phyloP scores from a whole-genome alignment of 30 jellyfish, hydroid and myxozoan species.

The Turritopsis rubra region DNA sequence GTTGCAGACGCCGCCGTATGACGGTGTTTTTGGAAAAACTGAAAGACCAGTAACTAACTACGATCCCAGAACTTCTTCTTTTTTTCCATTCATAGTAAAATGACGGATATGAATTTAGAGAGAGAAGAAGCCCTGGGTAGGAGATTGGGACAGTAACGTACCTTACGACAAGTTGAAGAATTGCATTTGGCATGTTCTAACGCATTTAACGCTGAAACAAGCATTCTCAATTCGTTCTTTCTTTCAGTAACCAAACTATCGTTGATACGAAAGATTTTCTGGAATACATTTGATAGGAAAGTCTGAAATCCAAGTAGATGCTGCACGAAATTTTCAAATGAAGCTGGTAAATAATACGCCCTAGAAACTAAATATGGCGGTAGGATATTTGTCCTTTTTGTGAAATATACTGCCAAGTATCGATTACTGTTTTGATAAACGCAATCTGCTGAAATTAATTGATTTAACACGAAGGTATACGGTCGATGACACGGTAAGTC shows the following conservation, averaged over 20 bases:
- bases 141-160: background rate
- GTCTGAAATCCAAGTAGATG: slow-evolving; percentile 23
- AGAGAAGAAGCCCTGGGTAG: no score
- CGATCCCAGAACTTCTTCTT: no score
- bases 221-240: background rate
- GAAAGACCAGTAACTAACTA: no score
- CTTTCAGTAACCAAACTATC: background rate
- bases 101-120: no score
- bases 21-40: no score
- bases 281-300: background rate
- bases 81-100: no score
- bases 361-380: slow-evolving; percentile 16
- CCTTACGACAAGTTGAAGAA: slow-evolving; percentile 10
- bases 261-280: background rate
- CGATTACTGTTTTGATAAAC: slow-evolving; percentile 18
- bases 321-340: slow-evolving; percentile 20
- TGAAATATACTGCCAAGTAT: slow-evolving; percentile 19
- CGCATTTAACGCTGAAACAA: background rate
- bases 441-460: slow-evolving; percentile 13
- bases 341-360: slow-evolving; percentile 2
- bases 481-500: slow-evolving; percentile 19
- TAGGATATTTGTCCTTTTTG: background rate
- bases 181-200: background rate
- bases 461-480: slow-evolving; percentile 10
- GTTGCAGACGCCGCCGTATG: no score